Conservation (phyloP, 2,113 vertebrate species). For the Rana temporaria region DNA sequence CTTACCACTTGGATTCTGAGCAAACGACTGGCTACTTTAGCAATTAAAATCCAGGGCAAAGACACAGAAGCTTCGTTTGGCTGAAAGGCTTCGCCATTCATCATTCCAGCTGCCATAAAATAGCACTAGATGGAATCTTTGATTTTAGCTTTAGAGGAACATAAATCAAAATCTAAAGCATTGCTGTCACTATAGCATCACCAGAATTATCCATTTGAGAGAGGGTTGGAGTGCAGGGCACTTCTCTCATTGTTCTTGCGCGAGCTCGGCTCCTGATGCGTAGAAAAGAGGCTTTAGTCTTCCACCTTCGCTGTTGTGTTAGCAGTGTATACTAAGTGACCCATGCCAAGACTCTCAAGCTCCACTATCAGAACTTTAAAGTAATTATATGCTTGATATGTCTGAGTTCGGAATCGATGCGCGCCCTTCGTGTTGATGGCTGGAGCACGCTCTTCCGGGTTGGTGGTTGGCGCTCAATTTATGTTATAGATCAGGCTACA, state of each 20-base stretch:
- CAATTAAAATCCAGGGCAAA: slow-evolving; percentile 99
- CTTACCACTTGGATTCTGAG: slow-evolving; percentile 96
- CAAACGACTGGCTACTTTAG: slow-evolving; percentile 99
- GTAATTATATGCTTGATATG: slow-evolving; percentile 76
- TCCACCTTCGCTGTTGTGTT: slow-evolving; percentile 75
- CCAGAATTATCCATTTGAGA: slow-evolving; percentile 99
- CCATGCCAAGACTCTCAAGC: slow-evolving; percentile 80
- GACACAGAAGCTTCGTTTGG: slow-evolving; percentile 99
- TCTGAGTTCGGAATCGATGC: slow-evolving; percentile 76
- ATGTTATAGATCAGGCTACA: slow-evolving; percentile 4
- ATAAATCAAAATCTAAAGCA: slow-evolving; percentile 99
- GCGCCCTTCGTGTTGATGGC: slow-evolving; percentile 52
- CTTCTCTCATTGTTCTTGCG: slow-evolving; percentile 76
- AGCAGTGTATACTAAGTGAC: slow-evolving; percentile 84
- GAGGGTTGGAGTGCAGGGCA: slow-evolving; percentile 88
- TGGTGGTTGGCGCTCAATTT: slow-evolving; percentile 34
- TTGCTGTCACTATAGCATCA: slow-evolving; percentile 87
- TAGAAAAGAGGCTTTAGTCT: slow-evolving; percentile 76
- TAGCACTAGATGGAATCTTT: slow-evolving; percentile 99
- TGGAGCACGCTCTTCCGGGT: slow-evolving; percentile 34
- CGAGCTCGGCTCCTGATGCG: slow-evolving; percentile 76
- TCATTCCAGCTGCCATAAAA: slow-evolving; percentile 99
- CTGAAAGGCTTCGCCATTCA: slow-evolving; percentile 99
- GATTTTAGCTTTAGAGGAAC: slow-evolving; percentile 99
- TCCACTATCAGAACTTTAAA: slow-evolving; percentile 73